These are phyloP conservation scores for Okamejei kenojei DNA, from an alignment of 2,797 vertebrate species.

Conservation along the genomic window DNA sequence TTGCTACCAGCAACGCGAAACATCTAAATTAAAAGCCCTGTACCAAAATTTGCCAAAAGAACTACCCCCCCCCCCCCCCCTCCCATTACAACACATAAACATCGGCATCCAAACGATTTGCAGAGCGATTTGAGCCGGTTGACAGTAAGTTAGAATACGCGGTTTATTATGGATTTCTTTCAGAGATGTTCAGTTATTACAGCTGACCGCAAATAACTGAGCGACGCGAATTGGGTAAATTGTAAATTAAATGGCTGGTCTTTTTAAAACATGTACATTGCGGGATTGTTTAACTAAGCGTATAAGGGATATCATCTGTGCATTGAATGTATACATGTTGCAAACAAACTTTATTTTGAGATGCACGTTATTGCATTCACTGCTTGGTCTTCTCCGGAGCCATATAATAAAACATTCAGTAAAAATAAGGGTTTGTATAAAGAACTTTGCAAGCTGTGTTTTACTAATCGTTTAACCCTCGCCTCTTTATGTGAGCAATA, in stretches of 20 bases:
- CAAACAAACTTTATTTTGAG: background rate
- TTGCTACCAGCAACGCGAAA: background rate
- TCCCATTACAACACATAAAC: background rate
- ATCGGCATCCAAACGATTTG: background rate
- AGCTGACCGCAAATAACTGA: background rate
- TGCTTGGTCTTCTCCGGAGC: constrained; percentile 3
- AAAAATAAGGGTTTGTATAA: background rate
- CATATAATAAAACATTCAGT: background rate
- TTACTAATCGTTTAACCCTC: background rate
- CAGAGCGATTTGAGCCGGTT: background rate
- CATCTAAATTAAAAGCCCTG: background rate
- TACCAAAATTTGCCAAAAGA: background rate
- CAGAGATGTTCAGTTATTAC: background rate
- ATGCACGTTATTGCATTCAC: background rate
- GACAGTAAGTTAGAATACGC: constrained; percentile 3
- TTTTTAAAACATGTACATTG: background rate
- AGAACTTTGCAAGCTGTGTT: background rate
- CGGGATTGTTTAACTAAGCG: background rate
- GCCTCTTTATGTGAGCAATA: background rate
- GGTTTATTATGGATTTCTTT: background rate
- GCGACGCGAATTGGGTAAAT: background rate
- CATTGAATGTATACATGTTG: background rate
- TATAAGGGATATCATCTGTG: background rate
- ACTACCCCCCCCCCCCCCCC: background rate
- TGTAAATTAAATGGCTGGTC: background rate